These are phyloP conservation scores for Leucopsar rothschildi DNA, from an alignment of 2,113 vertebrate species.

Conservation along the genomic window DNA sequence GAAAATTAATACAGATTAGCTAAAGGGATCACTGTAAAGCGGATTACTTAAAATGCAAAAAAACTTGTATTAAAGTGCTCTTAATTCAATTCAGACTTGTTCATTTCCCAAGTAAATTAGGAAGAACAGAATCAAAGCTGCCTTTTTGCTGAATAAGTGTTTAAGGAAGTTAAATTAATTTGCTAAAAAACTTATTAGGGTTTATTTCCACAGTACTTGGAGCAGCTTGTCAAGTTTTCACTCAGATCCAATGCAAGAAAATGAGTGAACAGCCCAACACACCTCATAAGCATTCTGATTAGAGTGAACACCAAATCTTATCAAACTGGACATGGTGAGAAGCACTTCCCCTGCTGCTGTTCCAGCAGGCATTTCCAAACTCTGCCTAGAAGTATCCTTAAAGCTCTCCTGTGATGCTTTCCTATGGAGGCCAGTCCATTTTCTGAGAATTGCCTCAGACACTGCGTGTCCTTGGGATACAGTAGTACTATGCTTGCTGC, in stretches of 20 bases:
- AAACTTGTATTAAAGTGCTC: background rate
- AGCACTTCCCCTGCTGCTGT: background rate
- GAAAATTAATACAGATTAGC: conserved; percentile 41
- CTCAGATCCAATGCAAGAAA: background rate
- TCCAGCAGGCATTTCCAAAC: background rate
- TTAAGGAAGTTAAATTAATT: conserved; percentile 26
- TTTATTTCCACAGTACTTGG: background rate
- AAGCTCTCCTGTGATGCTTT: background rate
- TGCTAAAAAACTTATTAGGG: background rate
- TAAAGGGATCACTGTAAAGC: conserved; percentile 17
- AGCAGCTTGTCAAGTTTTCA: background rate
- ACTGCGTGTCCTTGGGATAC: background rate
- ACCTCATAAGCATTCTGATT: background rate
- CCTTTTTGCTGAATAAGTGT: background rate
- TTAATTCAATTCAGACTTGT: conserved; percentile 26
- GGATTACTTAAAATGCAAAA: background rate
- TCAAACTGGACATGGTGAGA: background rate
- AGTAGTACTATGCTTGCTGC: background rate
- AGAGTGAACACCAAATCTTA: background rate
- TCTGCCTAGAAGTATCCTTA: background rate
- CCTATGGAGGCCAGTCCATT: background rate
- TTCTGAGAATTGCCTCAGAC: background rate
- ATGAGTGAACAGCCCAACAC: background rate
- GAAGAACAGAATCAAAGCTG: conserved; percentile 13
- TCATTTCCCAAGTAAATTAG: conserved; percentile 35